These are phyloP conservation scores for Opisthograptis luteolata DNA, from an alignment of 2,888 invertebrate species.

Conservation along the genomic window DNA sequence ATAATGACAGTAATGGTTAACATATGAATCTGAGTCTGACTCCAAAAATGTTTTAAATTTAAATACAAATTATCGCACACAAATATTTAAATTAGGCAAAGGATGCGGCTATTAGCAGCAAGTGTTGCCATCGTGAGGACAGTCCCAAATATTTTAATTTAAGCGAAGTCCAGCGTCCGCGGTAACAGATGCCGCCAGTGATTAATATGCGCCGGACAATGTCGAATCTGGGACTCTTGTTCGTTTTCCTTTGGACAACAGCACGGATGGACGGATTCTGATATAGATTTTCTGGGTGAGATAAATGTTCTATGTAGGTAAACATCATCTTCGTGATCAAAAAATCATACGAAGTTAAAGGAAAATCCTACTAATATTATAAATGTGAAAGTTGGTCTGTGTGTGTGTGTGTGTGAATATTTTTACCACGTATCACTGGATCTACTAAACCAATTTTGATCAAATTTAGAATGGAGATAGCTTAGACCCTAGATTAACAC, in stretches of 20 bases:
- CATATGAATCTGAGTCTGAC: neutral
- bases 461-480: too few relatives aligned
- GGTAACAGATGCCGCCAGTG: constrained; percentile 66
- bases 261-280: constrained; percentile 7
- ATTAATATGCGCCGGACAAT: constrained; percentile 79
- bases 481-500: too few relatives aligned
- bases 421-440: too few relatives aligned
- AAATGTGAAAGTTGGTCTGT: too few relatives aligned
- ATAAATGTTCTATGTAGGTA: too few relatives aligned
- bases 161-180: constrained; percentile 51
- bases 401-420: too few relatives aligned
- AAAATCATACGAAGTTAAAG: too few relatives aligned
- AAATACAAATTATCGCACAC: neutral
- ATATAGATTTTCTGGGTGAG: constrained; percentile 11
- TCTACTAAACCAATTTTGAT: too few relatives aligned
- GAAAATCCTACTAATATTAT: too few relatives aligned
- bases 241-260: constrained; percentile 51
- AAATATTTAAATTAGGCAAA: constrained; percentile 17
- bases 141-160: constrained; percentile 78
- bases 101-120: constrained; percentile 55
- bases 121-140: constrained; percentile 62
- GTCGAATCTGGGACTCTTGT: constrained; percentile 46
- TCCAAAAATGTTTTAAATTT: neutral
- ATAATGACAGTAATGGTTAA: too few relatives aligned
- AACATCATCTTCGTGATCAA: too few relatives aligned